Evolutionary conservation across 2,888 invertebrate species (phyloP), one percentile per base, ranked within the genome.

Genomic region (Drosophila merina): DNA sequence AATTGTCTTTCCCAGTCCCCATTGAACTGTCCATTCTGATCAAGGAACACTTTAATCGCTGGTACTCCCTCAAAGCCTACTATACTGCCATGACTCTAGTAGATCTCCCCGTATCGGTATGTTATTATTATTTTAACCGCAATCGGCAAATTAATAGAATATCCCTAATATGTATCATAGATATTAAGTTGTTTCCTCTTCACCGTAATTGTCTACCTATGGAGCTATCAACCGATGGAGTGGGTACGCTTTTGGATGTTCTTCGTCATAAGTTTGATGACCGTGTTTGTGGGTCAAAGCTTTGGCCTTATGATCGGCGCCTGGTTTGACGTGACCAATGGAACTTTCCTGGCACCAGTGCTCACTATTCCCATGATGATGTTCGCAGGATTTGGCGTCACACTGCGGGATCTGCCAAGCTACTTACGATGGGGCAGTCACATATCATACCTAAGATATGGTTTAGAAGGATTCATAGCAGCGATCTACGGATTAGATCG

Each of bases 321-420:
- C 5, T 95, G 96, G 76, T 97, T 96, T 77, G 94, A 95, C 89
- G 96, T 97, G 68, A 95, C 96, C 75, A 98, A 98, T 89, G 98
- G 98, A 4, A 98, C 98, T 4, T 99, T 98, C 92, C 92, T 98
- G 77, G 98, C 98, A 0, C 98, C 98, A 0, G 96, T 97, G 0
- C 92, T 98, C 9, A 95, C 96, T 2, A 97, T 98, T 31, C 98
- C 98, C 0, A 95, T 98, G 93, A 97, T 99, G 95, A 96, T 98
- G 95, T 98, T 98, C 90, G 97, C 98, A 57, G 98, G 98, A 0
- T 98, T 98, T 91, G 98, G 98, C 14, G 98, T 98, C 6, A 96
- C 96, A 1, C 93, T 98, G 33, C 93, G 95, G 0, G 98, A 98
- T 89, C 93, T 98, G 63, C 98, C 98, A 0, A 85, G 91, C 0